Evolutionary conservation across 2,888 invertebrate genomes (phyloP), one percentile per base, ranked within the genome.

Genomic region (Metellina segmentata): DNA sequence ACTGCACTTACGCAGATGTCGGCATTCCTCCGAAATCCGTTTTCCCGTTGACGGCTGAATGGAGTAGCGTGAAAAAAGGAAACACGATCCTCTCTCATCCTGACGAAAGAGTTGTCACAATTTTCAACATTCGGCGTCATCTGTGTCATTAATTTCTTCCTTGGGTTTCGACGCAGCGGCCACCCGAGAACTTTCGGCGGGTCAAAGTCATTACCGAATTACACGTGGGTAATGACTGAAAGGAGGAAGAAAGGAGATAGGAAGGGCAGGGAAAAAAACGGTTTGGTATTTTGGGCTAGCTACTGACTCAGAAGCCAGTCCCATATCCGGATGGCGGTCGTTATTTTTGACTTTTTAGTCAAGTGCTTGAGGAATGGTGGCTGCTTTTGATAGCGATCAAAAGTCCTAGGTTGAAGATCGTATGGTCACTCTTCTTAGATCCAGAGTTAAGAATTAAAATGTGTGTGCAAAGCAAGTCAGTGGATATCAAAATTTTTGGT

Each of bases 161-260:
- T 79, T 72, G 53, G 52, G 79, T 87, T 87, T 72, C 79, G 20
- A 34, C 34, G 34, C 4, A 34, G 13, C 51, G 61, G 78, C 72
- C 71, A 87, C 52, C 52, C 19, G 86, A 81, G 69, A 81, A 77
- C 71, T 77, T 77, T 86, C 81, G 70, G 82, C 75, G 81, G 75
- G 86, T 79, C 70, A 82, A 81, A 86, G 81, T 91, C 90, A 91
- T 91, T 91, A 91, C 90, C 53, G 86, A 86, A 91, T 91, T 91
- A 91, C 90, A 91, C 74, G 77, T 52, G 69, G 53, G 78, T 70
- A 79, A 83, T 83, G 83, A 89, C 51, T 75, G 8, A 34, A 52
- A 16, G 61, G 78, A 71, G 78, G 19, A 74, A 81, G 71, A 34
- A 34, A 81, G 53, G 51, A 49, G 19, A 48, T 6, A 13, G 70